phyloP scores from a whole-genome alignment of 2,888 invertebrate genomes.

The Cantharis lateralis region DNA sequence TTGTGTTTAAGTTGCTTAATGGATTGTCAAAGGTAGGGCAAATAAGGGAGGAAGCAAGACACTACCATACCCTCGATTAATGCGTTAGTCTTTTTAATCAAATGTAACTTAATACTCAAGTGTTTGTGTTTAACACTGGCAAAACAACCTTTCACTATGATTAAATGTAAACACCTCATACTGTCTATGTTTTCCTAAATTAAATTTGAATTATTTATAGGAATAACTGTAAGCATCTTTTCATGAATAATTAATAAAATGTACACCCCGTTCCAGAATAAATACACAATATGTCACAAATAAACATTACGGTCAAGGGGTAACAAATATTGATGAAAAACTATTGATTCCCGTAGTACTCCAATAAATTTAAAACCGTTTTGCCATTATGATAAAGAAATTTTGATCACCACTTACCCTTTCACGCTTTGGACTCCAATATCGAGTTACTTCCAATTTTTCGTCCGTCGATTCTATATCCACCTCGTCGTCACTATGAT shows the following conservation, averaged over 20 bases:
- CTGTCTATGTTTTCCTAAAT: conserved; percentile 51
- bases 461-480: conserved; percentile 89
- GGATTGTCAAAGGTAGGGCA: conserved; percentile 31
- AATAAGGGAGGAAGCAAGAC: conserved; percentile 28
- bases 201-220: conserved; percentile 54
- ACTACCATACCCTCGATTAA: conserved; percentile 48
- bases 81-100: conserved; percentile 55
- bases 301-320: background rate
- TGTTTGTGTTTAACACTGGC: conserved; percentile 52
- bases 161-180: conserved; percentile 55
- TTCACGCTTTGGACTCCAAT: conserved; percentile 60
- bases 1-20: conserved; percentile 34
- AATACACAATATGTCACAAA: conserved; percentile 17
- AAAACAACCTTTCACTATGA: conserved; percentile 54
- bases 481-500: conserved; percentile 79
- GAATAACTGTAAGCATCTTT: conserved; percentile 46
- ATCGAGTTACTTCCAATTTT: conserved; percentile 57
- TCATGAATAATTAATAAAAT: conserved; percentile 27
- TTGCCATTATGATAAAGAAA: background rate
- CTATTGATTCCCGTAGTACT: background rate
- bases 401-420: conserved; percentile 53
- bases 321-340: background rate
- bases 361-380: background rate
- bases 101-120: conserved; percentile 55
- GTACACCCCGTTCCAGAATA: conserved; percentile 14